Base-by-base conservation (phyloP, 2,888 invertebrate genomes). In the Meteorus cinctellus region DNA sequence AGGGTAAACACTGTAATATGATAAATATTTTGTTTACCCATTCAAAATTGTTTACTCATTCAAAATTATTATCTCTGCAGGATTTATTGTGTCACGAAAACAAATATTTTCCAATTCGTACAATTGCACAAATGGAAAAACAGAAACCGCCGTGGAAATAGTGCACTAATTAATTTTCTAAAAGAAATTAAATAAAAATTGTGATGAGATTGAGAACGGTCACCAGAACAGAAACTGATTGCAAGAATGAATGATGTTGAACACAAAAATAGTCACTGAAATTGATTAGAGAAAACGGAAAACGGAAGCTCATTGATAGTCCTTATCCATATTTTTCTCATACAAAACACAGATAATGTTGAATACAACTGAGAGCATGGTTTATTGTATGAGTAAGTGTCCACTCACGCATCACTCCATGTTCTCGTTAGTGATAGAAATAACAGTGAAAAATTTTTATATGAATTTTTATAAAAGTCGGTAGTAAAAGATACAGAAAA, bases 141-240 rank as follows among this genome's bases (percentile, higher is more conserved):
- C 81, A 81, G 60, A 89, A 89, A 74, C 89, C 89, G 8, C 89
- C 89, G n/a, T 89, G 89, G 89, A 89, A 89, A 84, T 89, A 85
- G 87, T 81, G 65, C 74, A 68, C 71, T 74, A 24, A 48, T n/a
- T 59, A 67, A 41, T 62, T 67, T 67, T 27, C 24, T 12, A 16
- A 60, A 74, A 45, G 12, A 6, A 16, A 60, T 66, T 19, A 4
- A 34, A 34, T 19, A 59, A 34, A 68, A 59, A 19, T 36, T 24
- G 8, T 48, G 2, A 14, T 1, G 4, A 34, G 62, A 45, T 48
- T 31, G 34, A 45, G 62, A 71, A 24, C 2, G 34, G 8, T 34
- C 34, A 48, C 36, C 27, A 48, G 48, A 27, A 31, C 31, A 65
- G n/a, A 55, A 19, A 2, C 2, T 19, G 19, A 55, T 55, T 1